Conservation (phyloP, 1,140 invertebrate species). For the Orussus abietinus region DNA sequence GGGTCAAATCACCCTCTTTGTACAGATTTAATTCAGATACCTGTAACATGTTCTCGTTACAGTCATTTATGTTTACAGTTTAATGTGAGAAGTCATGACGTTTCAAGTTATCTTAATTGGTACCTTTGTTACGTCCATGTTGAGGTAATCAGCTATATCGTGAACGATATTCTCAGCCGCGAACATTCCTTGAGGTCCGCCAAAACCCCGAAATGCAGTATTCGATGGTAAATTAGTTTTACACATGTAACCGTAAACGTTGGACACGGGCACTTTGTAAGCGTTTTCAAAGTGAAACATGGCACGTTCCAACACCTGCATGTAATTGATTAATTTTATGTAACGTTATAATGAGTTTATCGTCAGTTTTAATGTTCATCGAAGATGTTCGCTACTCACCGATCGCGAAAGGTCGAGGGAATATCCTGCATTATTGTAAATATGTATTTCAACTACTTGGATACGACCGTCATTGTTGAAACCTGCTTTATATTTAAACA, state of each 20-base stretch:
- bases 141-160: slow-evolving; percentile 69
- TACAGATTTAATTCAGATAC: slow-evolving; percentile 76
- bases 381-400: slow-evolving; percentile 55
- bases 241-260: slow-evolving; percentile 67
- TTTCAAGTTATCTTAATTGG: not conserved
- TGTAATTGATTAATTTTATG: slow-evolving; percentile 1
- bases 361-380: slow-evolving; percentile 2
- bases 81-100: not conserved
- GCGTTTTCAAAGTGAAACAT: slow-evolving; percentile 78
- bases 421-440: slow-evolving; percentile 83
- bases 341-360: slow-evolving; percentile 8
- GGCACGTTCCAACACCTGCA: slow-evolving; percentile 70
- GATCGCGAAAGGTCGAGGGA: slow-evolving; percentile 77
- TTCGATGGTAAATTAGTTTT: slow-evolving; percentile 86
- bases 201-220: slow-evolving; percentile 87
- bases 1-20: slow-evolving; percentile 72
- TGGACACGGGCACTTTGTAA: slow-evolving; percentile 69
- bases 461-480: slow-evolving; percentile 74
- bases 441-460: slow-evolving; percentile 64
- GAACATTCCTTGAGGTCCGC: slow-evolving; percentile 87
- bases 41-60: slow-evolving; percentile 48
- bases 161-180: slow-evolving; percentile 73
- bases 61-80: slow-evolving; percentile 32
- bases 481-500: slow-evolving; percentile 81
- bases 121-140: slow-evolving; percentile 58